These are phyloP conservation scores for Theretra japonica DNA, from an alignment of 2,888 invertebrate genomes.

Conservation along the genomic window DNA sequence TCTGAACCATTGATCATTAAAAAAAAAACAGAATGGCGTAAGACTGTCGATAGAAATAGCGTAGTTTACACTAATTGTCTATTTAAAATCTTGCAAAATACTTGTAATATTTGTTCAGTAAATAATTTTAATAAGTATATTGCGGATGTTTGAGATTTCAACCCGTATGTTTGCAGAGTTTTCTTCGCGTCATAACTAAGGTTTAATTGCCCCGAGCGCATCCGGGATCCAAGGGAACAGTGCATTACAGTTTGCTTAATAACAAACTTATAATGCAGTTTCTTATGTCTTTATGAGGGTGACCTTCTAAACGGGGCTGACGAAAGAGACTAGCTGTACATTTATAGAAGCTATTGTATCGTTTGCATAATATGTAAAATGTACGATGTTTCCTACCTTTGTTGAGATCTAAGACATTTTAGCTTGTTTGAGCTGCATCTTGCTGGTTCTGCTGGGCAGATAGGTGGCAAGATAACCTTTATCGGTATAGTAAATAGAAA, in stretches of 20 bases:
- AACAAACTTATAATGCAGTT: constrained; percentile 24
- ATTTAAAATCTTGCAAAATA: too few species aligned
- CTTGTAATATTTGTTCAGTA: too few species aligned
- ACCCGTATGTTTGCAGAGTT: constrained; percentile 33
- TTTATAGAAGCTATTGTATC: background rate
- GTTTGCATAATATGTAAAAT: background rate
- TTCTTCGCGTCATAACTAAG: constrained; percentile 57
- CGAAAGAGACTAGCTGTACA: background rate
- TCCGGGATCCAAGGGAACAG: constrained; percentile 51
- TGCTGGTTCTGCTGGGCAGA: too few species aligned
- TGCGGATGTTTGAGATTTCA: background rate
- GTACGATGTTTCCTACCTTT: too few species aligned
- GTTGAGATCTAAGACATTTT: too few species aligned
- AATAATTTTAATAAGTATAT: background rate
- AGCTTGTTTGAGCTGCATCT: too few species aligned
- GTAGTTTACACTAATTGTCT: too few species aligned
- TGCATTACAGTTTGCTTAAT: constrained; percentile 53
- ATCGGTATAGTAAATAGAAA: too few species aligned
- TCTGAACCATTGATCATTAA: too few species aligned
- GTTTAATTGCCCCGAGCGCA: constrained; percentile 57
- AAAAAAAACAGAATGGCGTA: too few species aligned
- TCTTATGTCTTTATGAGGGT: constrained; percentile 31
- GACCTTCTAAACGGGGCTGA: background rate
- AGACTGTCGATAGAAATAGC: too few species aligned
- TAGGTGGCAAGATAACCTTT: too few species aligned